Evolutionary conservation across 2,888 invertebrate genomes (phyloP), one percentile per base, ranked within the genome.

Genomic region (Campoletis raptor): DNA sequence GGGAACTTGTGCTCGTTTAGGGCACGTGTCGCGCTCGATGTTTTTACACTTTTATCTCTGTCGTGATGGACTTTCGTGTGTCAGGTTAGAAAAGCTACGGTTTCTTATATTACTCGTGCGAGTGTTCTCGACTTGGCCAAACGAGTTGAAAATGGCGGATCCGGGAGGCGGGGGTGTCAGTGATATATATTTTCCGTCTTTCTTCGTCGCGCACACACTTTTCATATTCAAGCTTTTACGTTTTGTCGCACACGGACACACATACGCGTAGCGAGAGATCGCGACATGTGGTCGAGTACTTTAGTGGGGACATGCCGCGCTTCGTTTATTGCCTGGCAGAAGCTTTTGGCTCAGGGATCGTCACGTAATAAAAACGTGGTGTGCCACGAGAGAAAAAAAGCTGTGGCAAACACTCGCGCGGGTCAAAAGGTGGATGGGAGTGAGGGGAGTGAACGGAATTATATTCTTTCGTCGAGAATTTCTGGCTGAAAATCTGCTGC

Each of bases 251-350:
- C 61, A 42, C 24, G 37, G 21, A 37, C 10, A 52, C 40, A 12
- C 30, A 24, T 48, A 45, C 42, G 48, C 18, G 37, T 89, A 30
- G 91, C 91, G 91, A 91, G 89, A 89, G 89, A 83, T 81, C 82
- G 93, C 91, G 92, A 93, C 93, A 94, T 92, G 91, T 94, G 94
- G 92, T 90, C 70, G 79, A 89, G 90, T 90, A 92, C 91, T 92
- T 92, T 90, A 90, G 84, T 84, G 86, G 85, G 45, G 30, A 67
- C 54, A 42, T 88, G 90, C 90, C 90, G 86, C 37, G 85, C 85
- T 74, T 73, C 80, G 66, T 72, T 86, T 81, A 86, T 86, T 86
- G 83, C 83, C 57, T 69, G 8, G 54, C 67, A 21, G 54, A 45
- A 52, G 52, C 69, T 79, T 42, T 79, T 79, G 78, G 78, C 78